phyloP scores from a whole-genome alignment of 2,888 invertebrate species.

The Gymnocheta viridis region DNA sequence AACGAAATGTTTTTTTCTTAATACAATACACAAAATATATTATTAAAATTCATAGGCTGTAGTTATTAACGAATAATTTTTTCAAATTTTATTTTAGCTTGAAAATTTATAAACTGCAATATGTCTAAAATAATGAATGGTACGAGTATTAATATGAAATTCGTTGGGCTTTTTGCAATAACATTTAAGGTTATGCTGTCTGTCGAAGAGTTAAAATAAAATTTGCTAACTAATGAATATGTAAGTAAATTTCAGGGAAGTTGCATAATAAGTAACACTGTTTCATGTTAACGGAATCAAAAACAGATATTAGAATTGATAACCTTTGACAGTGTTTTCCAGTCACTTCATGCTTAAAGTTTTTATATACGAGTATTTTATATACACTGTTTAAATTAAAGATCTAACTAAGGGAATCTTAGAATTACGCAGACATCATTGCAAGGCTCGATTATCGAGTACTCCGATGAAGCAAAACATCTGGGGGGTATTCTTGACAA shows the following conservation, averaged over 20 bases:
- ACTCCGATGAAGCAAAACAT: too few relatives aligned
- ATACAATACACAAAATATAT: not conserved
- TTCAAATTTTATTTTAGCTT: not conserved
- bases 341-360: too few relatives aligned
- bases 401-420: too few relatives aligned
- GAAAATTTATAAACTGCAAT: conserved; percentile 8
- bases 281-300: too few relatives aligned
- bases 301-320: too few relatives aligned
- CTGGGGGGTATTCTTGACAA: too few relatives aligned
- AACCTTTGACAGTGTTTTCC: too few relatives aligned
- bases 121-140: not conserved
- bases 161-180: conserved; percentile 11
- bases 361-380: too few relatives aligned
- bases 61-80: conserved; percentile 23
- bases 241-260: conserved; percentile 10
- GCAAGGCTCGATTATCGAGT: too few relatives aligned
- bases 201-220: conserved; percentile 25
- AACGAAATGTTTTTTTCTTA: not conserved
- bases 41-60: conserved; percentile 60
- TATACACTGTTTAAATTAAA: too few relatives aligned
- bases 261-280: not conserved
- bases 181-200: conserved; percentile 46
- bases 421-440: too few relatives aligned
- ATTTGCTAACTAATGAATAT: conserved; percentile 24
- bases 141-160: conserved; percentile 46